Conservation (phyloP, 2,113 vertebrate genomes). For the Panurus biarmicus region DNA sequence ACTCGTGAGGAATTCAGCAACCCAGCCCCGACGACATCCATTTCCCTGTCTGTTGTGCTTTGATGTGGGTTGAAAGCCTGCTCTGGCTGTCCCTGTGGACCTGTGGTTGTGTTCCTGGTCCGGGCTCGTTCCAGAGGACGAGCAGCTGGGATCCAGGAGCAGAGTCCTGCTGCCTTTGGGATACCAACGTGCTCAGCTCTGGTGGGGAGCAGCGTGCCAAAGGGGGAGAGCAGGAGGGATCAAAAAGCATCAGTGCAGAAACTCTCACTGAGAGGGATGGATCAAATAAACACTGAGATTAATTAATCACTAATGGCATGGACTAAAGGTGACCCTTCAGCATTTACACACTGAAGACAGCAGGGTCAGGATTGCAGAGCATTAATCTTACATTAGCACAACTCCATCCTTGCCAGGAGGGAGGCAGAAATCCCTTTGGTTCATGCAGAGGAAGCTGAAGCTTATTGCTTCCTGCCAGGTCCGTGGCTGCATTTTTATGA, state of each 20-base stretch:
- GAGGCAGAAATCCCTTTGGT: conserved; percentile 51
- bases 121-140: background rate
- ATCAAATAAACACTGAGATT: conserved; percentile 40
- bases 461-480: conserved; percentile 62
- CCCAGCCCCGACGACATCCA: background rate
- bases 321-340: conserved; percentile 41
- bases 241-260: background rate
- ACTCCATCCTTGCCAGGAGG: conserved; percentile 34
- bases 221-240: background rate
- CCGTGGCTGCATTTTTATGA: conserved; percentile 50
- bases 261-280: background rate
- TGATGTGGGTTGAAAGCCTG: background rate
- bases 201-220: background rate
- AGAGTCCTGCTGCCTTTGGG: background rate
- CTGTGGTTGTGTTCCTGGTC: background rate
- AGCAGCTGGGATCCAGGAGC: background rate
- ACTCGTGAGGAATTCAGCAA: background rate
- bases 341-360: conserved; percentile 17
- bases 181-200: background rate
- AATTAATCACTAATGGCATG: conserved; percentile 39
- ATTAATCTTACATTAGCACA: conserved; percentile 37
- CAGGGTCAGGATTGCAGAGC: conserved; percentile 24
- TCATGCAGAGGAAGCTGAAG: conserved; percentile 44
- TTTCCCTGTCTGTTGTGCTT: background rate
- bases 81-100: background rate